Conservation (phyloP, 2,113 vertebrate genomes). For the Cercopithecus mona region DNA sequence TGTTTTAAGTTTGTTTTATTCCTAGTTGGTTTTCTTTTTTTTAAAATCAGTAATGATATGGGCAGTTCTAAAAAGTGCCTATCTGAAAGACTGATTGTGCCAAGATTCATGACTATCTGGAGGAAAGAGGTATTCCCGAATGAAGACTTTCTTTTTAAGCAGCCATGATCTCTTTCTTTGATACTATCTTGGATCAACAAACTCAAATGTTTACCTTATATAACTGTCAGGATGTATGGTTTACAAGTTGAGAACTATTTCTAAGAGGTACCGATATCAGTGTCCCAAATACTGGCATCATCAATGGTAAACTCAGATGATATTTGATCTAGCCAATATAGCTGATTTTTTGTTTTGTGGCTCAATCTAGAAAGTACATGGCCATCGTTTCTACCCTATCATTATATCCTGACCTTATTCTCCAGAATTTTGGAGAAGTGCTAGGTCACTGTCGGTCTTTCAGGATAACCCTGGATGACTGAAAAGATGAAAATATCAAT, state of each 20-base stretch:
- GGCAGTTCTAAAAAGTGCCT: not conserved
- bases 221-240: not conserved
- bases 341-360: not conserved
- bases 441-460: not conserved
- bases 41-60: not conserved
- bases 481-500: not conserved
- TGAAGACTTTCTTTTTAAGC: not conserved
- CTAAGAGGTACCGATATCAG: not conserved
- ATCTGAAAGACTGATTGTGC: not conserved
- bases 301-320: not conserved
- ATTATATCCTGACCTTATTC: not conserved
- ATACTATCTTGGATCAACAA: not conserved
- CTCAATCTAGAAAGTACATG: not conserved
- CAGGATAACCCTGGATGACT: not conserved
- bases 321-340: not conserved
- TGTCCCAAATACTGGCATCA: not conserved
- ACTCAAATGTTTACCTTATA: not conserved
- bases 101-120: not conserved
- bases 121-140: not conserved
- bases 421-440: not conserved
- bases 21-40: not conserved
- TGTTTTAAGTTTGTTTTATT: conserved; percentile 6
- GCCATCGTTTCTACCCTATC: rapidly evolving
- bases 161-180: not conserved
- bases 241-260: not conserved